phyloP scores from a whole-genome alignment of 2,797 vertebrate genomes.

The Phyllotis vaccarum region DNA sequence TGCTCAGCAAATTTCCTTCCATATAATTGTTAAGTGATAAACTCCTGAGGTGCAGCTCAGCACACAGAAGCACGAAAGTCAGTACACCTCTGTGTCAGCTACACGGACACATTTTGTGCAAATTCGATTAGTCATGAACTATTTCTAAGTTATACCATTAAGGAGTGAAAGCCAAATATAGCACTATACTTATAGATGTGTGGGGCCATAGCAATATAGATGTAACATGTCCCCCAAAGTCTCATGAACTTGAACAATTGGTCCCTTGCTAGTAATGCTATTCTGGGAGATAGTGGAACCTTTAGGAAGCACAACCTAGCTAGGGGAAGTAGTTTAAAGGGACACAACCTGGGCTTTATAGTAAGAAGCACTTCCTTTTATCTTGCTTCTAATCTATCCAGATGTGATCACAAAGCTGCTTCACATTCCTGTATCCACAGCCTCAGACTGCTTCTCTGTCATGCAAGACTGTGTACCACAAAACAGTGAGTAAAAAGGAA shows the following conservation, averaged over 20 bases:
- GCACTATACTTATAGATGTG: neutral
- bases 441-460: neutral
- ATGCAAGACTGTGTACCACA: neutral
- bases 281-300: neutral
- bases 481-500: neutral
- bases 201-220: neutral
- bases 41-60: neutral
- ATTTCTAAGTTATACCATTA: neutral
- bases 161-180: neutral
- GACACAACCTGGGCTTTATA: neutral
- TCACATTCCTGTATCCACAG: neutral
- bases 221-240: neutral
- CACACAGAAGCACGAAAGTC: neutral
- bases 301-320: too few species aligned
- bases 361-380: neutral
- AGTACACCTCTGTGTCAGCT: fast-evolving
- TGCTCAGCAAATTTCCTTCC: neutral
- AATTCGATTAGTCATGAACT: neutral
- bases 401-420: neutral
- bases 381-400: neutral
- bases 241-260: neutral
- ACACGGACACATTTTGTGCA: neutral
- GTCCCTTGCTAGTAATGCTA: neutral
- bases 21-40: neutral
- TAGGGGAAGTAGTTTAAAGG: neutral